phyloP scores from a whole-genome alignment of 2,888 invertebrate species.

The Dione juno region DNA sequence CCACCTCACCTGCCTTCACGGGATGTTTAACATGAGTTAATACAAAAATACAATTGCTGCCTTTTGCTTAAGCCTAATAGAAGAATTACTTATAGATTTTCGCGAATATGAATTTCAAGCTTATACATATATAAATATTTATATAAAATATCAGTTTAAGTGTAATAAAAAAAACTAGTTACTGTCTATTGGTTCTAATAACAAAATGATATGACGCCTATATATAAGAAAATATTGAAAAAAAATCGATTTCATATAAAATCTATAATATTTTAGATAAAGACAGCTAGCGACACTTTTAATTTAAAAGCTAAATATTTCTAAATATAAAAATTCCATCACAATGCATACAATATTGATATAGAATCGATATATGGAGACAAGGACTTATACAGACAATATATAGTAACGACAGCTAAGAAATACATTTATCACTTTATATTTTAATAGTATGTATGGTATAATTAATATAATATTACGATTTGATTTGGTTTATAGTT shows the following conservation, averaged over 20 bases:
- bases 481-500: constrained; percentile 13
- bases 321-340: constrained; percentile 24
- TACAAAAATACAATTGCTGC: constrained; percentile 22
- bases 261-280: constrained; percentile 14
- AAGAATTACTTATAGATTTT: constrained; percentile 17
- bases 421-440: constrained; percentile 27
- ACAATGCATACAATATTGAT: constrained; percentile 21
- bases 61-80: constrained; percentile 15
- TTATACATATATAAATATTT: constrained; percentile 7
- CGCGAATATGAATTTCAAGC: constrained; percentile 10
- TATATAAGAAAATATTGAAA: background rate
- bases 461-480: background rate
- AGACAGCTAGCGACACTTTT: constrained; percentile 15
- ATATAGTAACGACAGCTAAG: background rate
- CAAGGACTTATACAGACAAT: constrained; percentile 2
- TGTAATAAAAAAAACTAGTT: background rate
- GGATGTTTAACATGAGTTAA: background rate
- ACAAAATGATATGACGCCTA: background rate
- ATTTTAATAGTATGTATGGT: constrained; percentile 8
- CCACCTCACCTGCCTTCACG: constrained; percentile 1
- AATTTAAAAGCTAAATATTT: constrained; percentile 12
- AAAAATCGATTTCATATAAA: constrained; percentile 17
- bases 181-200: background rate
- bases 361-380: constrained; percentile 24
- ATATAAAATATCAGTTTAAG: constrained; percentile 15